Evolutionary conservation across 1,140 invertebrate genomes (phyloP).

Genomic region (Physella acuta): DNA sequence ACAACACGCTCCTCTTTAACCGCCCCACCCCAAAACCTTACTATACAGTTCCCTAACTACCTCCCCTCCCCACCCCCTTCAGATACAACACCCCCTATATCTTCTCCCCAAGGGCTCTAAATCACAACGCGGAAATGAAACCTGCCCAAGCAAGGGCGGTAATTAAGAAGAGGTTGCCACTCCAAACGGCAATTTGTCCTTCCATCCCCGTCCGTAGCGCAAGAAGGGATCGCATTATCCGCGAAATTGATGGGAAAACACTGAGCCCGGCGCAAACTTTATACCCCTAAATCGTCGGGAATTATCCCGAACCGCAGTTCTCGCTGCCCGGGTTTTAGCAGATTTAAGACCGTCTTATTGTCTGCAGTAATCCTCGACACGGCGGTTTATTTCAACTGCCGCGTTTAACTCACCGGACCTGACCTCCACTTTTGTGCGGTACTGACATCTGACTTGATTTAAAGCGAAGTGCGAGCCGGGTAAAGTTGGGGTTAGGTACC

Average conservation of each 20-base stretch:
- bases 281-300: conserved; percentile 20
- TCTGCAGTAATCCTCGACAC: no score
- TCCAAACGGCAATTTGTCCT: conserved; percentile 25
- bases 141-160: conserved; percentile 18
- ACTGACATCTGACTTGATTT: no score
- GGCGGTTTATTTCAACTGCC: no score
- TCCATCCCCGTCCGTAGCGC: conserved; percentile 2
- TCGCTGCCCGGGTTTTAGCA: conserved; percentile 12
- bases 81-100: no score
- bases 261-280: conserved; percentile 9
- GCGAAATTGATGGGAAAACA: conserved; percentile 25
- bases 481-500: no score
- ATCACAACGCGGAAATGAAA: conserved; percentile 22
- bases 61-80: no score
- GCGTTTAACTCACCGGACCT: no score
- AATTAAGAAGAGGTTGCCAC: conserved; percentile 25
- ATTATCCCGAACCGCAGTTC: conserved; percentile 2
- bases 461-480: no score
- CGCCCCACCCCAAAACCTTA: no score
- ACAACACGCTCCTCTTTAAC: no score
- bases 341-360: conserved; percentile 24
- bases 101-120: conserved; percentile 16
- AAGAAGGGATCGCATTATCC: conserved; percentile 17
- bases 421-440: no score
- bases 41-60: no score